phyloP scores from a whole-genome alignment of 2,797 vertebrate genomes.

The Lates japonicus region DNA sequence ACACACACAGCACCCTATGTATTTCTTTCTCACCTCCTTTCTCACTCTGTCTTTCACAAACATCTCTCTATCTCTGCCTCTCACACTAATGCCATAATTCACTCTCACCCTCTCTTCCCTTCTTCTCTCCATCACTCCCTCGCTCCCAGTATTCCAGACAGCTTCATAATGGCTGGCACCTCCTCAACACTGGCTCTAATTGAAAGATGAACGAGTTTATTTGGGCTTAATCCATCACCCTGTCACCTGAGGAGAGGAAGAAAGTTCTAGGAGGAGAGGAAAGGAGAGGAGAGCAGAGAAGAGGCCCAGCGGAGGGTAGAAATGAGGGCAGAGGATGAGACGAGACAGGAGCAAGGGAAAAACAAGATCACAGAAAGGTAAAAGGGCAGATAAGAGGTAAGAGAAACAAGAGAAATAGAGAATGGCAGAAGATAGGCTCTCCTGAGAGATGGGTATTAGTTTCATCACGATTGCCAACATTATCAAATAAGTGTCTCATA shows the following conservation, averaged over 20 bases:
- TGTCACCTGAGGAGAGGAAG: conserved; percentile 78
- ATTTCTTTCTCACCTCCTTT: conserved; percentile 41
- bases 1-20: conserved; percentile 11
- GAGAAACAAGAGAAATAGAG: conserved; percentile 31
- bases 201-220: conserved; percentile 89
- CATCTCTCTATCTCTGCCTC: conserved; percentile 47
- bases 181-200: conserved; percentile 85
- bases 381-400: conserved; percentile 40
- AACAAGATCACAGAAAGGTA: conserved; percentile 52
- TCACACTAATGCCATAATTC: conserved; percentile 54
- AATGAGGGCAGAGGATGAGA: conserved; percentile 21
- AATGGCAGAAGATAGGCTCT: conserved; percentile 26
- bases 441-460: conserved; percentile 38
- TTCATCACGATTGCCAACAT: conserved; percentile 38
- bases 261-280: conserved; percentile 46
- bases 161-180: conserved; percentile 86
- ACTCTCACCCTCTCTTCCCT: conserved; percentile 35
- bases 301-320: conserved; percentile 19
- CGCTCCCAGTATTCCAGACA: conserved; percentile 74
- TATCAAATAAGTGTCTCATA: conserved; percentile 32
- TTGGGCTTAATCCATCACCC: conserved; percentile 87
- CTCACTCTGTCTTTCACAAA: conserved; percentile 51
- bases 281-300: conserved; percentile 16
- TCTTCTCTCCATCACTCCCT: conserved; percentile 68
- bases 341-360: conserved; percentile 9